Evolutionary conservation across 2,888 invertebrate genomes (phyloP), one percentile per base, ranked within the genome.

Genomic region (Gonocerus acuteangulatus): DNA sequence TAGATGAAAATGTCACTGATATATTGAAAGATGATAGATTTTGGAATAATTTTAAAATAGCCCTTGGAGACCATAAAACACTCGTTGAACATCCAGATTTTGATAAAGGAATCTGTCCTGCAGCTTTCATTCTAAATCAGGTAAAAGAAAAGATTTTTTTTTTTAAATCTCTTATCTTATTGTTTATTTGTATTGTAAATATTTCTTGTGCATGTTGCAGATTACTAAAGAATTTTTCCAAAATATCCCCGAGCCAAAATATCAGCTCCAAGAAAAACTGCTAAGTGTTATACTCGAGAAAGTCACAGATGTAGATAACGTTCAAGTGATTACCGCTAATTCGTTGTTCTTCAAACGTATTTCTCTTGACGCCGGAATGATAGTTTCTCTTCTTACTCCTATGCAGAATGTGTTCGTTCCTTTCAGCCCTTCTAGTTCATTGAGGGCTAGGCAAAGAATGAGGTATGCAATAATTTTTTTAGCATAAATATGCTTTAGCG

Each of bases 281-380:
- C 15, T 71, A 27, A 47, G 60, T 1, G 21, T 67, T 15, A 58
- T 70, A 16, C 47, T 71, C 9, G 57, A 62, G 15, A 62, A 64
- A 45, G 65, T 62, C 9, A 64, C 66, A 6, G 68, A 70, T n/a
- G 64, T 82, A 11, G 80, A 80, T 63, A 82, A 82, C 70, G 79
- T 83, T 4, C 76, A 78, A 36, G 78, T 85, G 56, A 77, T 81
- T 11, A 77, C 83, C 54, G 76, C 79, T 0, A 83, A 82, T 0
- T 80, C 80, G 9, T 82, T 80, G 68, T 74, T 82, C 1, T 80
- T 89, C 68, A 85, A 84, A 69, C 81, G 80, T 68, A 81, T 89
- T 15, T 76, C 78, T 62, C 73, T 90, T 9, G 79, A 85, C 62
- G 82, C 85, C 6, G 71, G 76, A 19, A 76, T 84, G 21, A 76